phyloP scores from a whole-genome alignment of 37 sponge, comb jelly and placozoan genomes.

The Hormiphora californensis region DNA sequence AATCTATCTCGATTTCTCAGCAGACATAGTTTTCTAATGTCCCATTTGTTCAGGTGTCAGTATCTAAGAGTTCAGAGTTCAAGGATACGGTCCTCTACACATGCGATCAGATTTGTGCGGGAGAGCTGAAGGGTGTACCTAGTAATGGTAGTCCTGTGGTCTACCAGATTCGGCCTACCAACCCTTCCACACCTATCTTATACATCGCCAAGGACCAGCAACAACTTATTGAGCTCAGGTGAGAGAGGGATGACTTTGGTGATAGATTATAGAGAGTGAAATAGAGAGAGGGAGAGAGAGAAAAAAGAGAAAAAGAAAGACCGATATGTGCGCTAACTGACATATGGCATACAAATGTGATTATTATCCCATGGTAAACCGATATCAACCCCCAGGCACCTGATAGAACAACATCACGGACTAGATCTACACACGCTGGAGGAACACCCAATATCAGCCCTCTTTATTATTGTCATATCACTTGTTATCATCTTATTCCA shows the following conservation, averaged over 20 bases:
- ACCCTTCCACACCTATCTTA: constrained; percentile 34
- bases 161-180: constrained; percentile 13
- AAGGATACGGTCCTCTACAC: not conserved
- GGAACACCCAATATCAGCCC: constrained; percentile 47
- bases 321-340: too few species aligned
- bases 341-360: too few species aligned
- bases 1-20: too few species aligned
- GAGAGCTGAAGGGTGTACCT: not conserved
- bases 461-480: constrained; percentile 36
- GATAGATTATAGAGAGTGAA: too few species aligned
- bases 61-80: not conserved
- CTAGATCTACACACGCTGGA: constrained; percentile 46
- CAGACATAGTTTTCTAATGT: too few species aligned
- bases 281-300: too few species aligned
- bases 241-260: too few species aligned
- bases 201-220: constrained; percentile 5
- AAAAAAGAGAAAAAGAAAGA: too few species aligned
- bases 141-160: not conserved
- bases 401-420: constrained; percentile 49
- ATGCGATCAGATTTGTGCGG: constrained; percentile 48
- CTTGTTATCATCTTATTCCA: constrained; percentile 23
- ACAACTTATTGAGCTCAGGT: constrained; percentile 29
- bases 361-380: too few species aligned
- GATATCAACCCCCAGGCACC: not conserved
- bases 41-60: constrained; percentile 9